phyloP scores from a whole-genome alignment of 2,888 invertebrate species.

The Pterostichus niger region DNA sequence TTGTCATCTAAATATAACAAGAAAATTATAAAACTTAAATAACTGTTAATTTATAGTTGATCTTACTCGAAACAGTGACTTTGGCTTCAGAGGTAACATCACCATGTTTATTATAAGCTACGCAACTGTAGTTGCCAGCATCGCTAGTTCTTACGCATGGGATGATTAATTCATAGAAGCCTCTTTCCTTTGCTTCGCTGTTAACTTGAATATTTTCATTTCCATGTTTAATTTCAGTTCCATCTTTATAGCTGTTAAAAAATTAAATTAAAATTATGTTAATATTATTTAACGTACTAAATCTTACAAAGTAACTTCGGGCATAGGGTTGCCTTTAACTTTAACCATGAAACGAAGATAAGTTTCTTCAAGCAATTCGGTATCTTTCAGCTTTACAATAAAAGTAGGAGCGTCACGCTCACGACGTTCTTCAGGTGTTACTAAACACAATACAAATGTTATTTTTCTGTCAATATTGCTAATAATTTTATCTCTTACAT shows the following conservation, averaged over 20 bases:
- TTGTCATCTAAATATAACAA: slow-evolving; percentile 84
- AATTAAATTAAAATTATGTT: slow-evolving; percentile 7
- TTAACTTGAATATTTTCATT: slow-evolving; percentile 85
- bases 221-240: slow-evolving; percentile 83
- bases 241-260: slow-evolving; percentile 88
- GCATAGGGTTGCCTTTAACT: slow-evolving; percentile 92
- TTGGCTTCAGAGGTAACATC: slow-evolving; percentile 87
- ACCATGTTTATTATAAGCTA: slow-evolving; percentile 90
- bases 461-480: slow-evolving; percentile 8
- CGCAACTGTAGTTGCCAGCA: slow-evolving; percentile 91
- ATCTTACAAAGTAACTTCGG: slow-evolving; percentile 94
- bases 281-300: slow-evolving; percentile 22
- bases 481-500: slow-evolving; percentile 81
- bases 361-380: slow-evolving; percentile 92
- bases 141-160: slow-evolving; percentile 88
- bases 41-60: no score
- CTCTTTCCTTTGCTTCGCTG: slow-evolving; percentile 87
- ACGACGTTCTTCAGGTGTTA: slow-evolving; percentile 79
- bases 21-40: no score
- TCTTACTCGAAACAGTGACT: slow-evolving; percentile 88
- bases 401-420: slow-evolving; percentile 90
- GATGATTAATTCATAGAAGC: slow-evolving; percentile 93
- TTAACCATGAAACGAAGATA: slow-evolving; percentile 93
- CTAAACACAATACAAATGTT: slow-evolving; percentile 52
- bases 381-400: slow-evolving; percentile 90